Conservation (phyloP, 64 coral and sea anemone genomes). For the Astreopora myriophthalma region DNA sequence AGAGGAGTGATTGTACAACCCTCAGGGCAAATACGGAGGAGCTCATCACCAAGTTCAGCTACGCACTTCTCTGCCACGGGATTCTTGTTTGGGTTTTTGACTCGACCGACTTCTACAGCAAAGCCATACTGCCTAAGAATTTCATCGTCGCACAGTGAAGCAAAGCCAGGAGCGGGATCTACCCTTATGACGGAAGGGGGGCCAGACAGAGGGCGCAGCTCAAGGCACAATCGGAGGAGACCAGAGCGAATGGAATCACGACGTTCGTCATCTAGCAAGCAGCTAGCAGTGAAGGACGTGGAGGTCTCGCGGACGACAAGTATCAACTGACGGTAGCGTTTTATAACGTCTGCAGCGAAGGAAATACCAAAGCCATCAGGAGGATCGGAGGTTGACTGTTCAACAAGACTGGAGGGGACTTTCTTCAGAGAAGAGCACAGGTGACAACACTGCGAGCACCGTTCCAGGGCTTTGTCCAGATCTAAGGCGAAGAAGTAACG, state of each 20-base stretch:
- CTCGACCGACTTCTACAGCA: neutral
- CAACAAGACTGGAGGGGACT: neutral
- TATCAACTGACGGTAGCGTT: neutral
- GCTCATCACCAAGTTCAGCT: conserved; percentile 3
- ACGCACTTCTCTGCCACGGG: conserved; percentile 29
- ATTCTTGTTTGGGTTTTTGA: conserved; percentile 49
- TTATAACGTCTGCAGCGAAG: conserved; percentile 14
- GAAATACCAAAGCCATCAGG: conserved; percentile 11
- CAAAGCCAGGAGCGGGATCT: conserved; percentile 42
- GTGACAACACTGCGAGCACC: conserved; percentile 5
- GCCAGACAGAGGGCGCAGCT: conserved; percentile 1
- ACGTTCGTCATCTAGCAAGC: neutral
- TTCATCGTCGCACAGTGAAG: neutral
- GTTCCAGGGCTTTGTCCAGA: conserved; percentile 7
- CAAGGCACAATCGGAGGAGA: conserved; percentile 1
- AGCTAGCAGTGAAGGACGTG: neutral
- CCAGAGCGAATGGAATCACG: neutral
- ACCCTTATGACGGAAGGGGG: neutral
- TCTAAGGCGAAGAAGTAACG: conserved; percentile 18
- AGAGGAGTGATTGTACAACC: neutral
- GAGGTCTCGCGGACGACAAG: neutral
- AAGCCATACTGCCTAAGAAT: neutral
- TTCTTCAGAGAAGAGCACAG: conserved; percentile 18
- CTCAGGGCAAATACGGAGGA: neutral
- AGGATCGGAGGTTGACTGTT: neutral